phyloP scores from a whole-genome alignment of 2,113 vertebrate species.

The Glaucidium brasilianum region DNA sequence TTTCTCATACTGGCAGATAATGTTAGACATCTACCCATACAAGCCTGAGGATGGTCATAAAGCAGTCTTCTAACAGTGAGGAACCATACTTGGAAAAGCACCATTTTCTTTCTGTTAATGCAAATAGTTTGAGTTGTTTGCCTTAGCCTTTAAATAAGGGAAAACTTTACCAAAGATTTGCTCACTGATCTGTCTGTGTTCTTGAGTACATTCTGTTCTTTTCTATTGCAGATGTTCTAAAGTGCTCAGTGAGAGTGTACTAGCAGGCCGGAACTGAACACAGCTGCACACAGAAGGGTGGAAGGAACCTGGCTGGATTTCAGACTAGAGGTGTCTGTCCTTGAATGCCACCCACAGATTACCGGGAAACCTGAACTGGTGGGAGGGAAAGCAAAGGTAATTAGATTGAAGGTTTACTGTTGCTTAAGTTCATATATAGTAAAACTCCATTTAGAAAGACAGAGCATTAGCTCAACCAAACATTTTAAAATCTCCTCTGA shows the following conservation, averaged over 20 bases:
- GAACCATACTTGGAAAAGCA: not conserved
- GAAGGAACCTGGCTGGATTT: not conserved
- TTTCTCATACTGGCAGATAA: not conserved
- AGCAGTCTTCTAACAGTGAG: not conserved
- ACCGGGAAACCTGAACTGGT: not conserved
- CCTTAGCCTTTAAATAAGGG: not conserved
- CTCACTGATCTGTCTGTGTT: not conserved
- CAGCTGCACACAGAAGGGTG: not conserved
- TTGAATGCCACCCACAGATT: not conserved
- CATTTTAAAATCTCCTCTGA: not conserved
- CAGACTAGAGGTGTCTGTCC: not conserved
- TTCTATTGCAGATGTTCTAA: not conserved
- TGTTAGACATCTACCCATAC: not conserved
- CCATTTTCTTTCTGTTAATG: not conserved
- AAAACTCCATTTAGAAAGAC: not conserved
- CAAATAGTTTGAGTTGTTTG: not conserved
- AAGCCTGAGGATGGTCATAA: not conserved
- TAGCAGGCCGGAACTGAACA: not conserved
- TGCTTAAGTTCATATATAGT: not conserved
- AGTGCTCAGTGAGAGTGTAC: not conserved
- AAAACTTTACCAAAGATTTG: not conserved
- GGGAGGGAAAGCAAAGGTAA: not conserved
- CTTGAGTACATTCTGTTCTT: not conserved
- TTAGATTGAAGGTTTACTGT: not conserved
- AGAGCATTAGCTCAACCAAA: not conserved